Evolutionary conservation across 2,797 vertebrate species (phyloP).

Genomic region (Acridotheres tristis): DNA sequence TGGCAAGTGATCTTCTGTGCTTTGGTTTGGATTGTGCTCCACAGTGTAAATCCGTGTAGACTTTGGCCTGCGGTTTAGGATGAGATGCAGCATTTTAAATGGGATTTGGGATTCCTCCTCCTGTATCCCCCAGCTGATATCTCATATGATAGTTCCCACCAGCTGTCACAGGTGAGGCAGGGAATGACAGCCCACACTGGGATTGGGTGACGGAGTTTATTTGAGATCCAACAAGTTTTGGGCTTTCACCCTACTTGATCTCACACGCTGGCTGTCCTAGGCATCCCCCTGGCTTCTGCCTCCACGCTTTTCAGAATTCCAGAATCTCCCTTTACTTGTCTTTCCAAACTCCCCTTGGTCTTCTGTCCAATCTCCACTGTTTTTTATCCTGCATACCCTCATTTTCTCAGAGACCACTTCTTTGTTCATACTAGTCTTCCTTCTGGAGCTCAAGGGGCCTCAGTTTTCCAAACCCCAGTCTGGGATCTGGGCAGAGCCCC

Average conservation of each 20-base stretch:
- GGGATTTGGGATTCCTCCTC: not conserved
- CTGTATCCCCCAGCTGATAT: not conserved
- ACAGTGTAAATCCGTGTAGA: not conserved
- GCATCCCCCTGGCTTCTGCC: not conserved
- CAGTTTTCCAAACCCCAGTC: not conserved
- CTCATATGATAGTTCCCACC: not conserved
- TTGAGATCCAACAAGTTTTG: not conserved
- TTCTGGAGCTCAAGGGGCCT: not conserved
- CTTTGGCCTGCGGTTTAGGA: not conserved
- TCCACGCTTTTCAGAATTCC: not conserved
- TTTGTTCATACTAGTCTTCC: not conserved
- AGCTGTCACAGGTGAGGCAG: not conserved
- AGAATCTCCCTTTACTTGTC: not conserved
- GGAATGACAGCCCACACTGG: not conserved
- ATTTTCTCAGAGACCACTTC: not conserved
- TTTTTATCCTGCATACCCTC: not conserved
- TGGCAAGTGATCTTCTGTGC: not conserved
- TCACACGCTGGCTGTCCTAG: not conserved
- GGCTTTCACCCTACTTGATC: not conserved
- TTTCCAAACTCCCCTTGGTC: not conserved
- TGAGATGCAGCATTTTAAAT: not conserved
- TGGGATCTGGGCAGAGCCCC: not conserved
- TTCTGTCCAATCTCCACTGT: not conserved
- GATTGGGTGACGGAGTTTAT: not conserved
- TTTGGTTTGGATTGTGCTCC: not conserved